These are phyloP conservation scores for Apis dorsata DNA, from an alignment of 1,140 invertebrate species.

Conservation along the genomic window DNA sequence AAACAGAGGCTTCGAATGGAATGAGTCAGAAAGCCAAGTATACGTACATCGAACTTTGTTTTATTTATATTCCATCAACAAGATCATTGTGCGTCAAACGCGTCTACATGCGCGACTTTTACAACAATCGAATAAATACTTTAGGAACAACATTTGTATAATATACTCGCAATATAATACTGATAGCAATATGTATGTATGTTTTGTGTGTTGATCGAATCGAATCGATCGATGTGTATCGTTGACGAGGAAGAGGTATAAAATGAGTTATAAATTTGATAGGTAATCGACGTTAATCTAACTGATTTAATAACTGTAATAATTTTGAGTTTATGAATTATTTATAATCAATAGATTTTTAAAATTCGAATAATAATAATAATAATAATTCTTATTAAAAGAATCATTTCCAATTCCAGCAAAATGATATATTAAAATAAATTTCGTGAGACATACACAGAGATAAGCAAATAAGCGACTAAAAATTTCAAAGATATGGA, in stretches of 20 bases:
- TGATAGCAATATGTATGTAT: not conserved
- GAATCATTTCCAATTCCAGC: not conserved
- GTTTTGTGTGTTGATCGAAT: not conserved
- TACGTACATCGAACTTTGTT: constrained; percentile 26
- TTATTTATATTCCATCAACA: constrained; percentile 25
- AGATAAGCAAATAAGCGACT: not conserved
- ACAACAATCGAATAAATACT: constrained; percentile 12
- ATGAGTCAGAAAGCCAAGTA: constrained; percentile 20
- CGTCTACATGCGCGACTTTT: constrained; percentile 2
- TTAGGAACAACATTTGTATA: not conserved
- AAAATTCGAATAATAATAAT: not conserved
- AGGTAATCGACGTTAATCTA: not conserved
- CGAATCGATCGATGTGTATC: not conserved
- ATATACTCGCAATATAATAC: not conserved
- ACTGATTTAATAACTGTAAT: not conserved
- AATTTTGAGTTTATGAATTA: not conserved
- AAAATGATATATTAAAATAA: not conserved
- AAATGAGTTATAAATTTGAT: not conserved
- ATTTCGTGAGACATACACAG: not conserved
- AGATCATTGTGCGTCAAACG: not conserved
- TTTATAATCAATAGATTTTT: not conserved
- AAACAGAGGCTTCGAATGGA: constrained; percentile 11
- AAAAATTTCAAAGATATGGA: not conserved
- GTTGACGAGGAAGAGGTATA: not conserved
- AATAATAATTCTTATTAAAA: not conserved